These are phyloP conservation scores for Drosophila virilis DNA, from an alignment of 1,140 invertebrate genomes.

Conservation along the genomic window DNA sequence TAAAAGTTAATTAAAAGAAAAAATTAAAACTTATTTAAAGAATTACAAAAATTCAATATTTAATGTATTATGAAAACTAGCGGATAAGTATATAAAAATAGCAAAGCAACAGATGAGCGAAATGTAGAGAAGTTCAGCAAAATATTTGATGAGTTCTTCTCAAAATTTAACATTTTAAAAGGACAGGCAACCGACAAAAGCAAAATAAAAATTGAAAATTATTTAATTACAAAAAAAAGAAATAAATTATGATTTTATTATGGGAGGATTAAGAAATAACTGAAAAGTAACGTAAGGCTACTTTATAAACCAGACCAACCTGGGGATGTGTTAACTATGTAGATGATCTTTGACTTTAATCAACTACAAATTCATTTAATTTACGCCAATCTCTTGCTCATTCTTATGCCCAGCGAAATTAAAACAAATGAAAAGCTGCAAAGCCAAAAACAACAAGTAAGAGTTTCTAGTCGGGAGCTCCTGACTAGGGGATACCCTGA, in stretches of 20 bases:
- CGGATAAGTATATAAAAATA: constrained; percentile 38
- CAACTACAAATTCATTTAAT: no score
- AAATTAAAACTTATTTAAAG: constrained; percentile 23
- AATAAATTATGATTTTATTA: not conserved
- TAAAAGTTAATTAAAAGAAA: constrained; percentile 8
- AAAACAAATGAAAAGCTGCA: no score
- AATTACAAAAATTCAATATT: constrained; percentile 28
- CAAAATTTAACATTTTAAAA: constrained; percentile 32
- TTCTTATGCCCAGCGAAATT: no score
- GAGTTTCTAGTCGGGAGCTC: no score
- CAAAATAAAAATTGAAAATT: constrained; percentile 53
- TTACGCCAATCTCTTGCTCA: no score
- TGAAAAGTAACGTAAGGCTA: no score
- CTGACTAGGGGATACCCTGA: no score
- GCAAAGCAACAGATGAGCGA: constrained; percentile 30
- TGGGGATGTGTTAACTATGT: no score
- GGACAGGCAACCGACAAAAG: constrained; percentile 50
- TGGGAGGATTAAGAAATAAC: not conserved
- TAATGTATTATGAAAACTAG: constrained; percentile 40
- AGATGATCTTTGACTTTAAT: no score
- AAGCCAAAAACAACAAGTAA: no score
- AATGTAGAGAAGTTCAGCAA: constrained; percentile 40
- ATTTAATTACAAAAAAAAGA: constrained; percentile 69
- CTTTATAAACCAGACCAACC: no score
- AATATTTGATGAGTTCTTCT: constrained; percentile 64